Evolutionary conservation across 2,888 invertebrate species (phyloP).

Genomic region (Meandrusa payeni): DNA sequence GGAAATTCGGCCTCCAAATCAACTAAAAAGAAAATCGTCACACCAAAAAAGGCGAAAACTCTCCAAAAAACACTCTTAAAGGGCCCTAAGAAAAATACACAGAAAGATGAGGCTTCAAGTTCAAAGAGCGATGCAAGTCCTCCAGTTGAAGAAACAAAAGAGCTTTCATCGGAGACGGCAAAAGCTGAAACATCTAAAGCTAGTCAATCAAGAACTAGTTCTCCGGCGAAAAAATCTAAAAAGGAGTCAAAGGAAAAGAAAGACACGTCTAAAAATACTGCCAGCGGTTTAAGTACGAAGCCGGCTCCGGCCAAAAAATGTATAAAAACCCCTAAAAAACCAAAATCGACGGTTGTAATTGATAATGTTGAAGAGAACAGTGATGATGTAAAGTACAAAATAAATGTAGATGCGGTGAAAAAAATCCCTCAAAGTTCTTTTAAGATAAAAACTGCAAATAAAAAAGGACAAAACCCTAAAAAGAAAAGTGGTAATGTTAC

Average conservation of each 20-base stretch:
- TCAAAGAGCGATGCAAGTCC: slow-evolving; percentile 47
- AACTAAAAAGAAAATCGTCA: slow-evolving; percentile 52
- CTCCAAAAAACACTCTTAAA: slow-evolving; percentile 53
- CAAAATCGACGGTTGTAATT: slow-evolving; percentile 39
- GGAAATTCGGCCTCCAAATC: slow-evolving; percentile 45
- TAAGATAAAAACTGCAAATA: slow-evolving; percentile 26
- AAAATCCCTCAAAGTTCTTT: slow-evolving; percentile 33
- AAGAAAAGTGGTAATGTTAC: slow-evolving; percentile 28
- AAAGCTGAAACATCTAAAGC: slow-evolving; percentile 51
- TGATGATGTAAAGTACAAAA: slow-evolving; percentile 66
- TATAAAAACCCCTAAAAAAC: slow-evolving; percentile 41
- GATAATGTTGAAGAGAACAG: slow-evolving; percentile 43
- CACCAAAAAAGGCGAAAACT: slow-evolving; percentile 58
- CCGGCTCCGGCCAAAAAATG: slow-evolving; percentile 47
- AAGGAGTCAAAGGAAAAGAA: slow-evolving; percentile 66
- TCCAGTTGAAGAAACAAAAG: slow-evolving; percentile 44
- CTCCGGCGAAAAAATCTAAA: slow-evolving; percentile 56
- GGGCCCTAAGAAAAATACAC: slow-evolving; percentile 48
- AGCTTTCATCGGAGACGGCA: slow-evolving; percentile 40
- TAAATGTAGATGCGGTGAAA: slow-evolving; percentile 56
- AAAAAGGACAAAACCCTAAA: slow-evolving; percentile 33
- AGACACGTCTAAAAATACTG: slow-evolving; percentile 49
- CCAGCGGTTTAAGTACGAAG: slow-evolving; percentile 37
- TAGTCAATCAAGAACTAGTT: slow-evolving; percentile 44
- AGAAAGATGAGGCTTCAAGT: slow-evolving; percentile 46